These are phyloP conservation scores for Drosophila malerkotliana DNA, from an alignment of 1,140 invertebrate species.

Conservation along the genomic window DNA sequence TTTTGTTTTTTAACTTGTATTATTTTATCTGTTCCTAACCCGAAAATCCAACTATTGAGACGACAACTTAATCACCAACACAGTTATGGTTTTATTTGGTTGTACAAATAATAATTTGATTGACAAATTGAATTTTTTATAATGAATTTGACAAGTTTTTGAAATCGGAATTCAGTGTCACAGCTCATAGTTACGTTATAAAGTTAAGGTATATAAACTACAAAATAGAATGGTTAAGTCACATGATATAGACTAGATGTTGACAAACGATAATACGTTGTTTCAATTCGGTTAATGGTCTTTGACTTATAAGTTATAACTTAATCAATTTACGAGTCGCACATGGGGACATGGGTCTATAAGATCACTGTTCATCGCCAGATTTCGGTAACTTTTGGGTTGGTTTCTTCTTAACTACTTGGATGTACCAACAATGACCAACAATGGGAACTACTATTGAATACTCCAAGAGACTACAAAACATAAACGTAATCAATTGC, in stretches of 20 bases:
- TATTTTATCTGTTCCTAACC: constrained; percentile 28
- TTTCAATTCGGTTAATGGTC: neutral
- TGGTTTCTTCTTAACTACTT: neutral
- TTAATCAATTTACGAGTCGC: neutral
- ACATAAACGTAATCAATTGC: neutral
- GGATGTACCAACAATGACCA: too few relatives aligned
- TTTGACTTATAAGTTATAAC: neutral
- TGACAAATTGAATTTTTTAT: neutral
- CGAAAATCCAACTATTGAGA: constrained; percentile 3
- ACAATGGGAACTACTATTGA: neutral
- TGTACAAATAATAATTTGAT: constrained; percentile 13
- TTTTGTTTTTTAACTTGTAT: constrained; percentile 39
- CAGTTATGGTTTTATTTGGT: constrained; percentile 16
- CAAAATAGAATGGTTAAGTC: neutral
- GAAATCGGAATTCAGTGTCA: neutral
- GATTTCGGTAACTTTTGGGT: neutral
- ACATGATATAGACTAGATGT: neutral
- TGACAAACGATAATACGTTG: neutral
- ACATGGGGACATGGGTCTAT: neutral
- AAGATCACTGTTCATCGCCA: neutral
- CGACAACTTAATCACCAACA: neutral
- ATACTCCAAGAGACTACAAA: neutral
- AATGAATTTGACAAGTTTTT: neutral
- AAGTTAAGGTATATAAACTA: constrained; percentile 7
- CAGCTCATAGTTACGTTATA: neutral